Evolutionary conservation across 2,797 vertebrate genomes (phyloP), one percentile per base, ranked within the genome.

Genomic region (Sebastes taczanowskii): DNA sequence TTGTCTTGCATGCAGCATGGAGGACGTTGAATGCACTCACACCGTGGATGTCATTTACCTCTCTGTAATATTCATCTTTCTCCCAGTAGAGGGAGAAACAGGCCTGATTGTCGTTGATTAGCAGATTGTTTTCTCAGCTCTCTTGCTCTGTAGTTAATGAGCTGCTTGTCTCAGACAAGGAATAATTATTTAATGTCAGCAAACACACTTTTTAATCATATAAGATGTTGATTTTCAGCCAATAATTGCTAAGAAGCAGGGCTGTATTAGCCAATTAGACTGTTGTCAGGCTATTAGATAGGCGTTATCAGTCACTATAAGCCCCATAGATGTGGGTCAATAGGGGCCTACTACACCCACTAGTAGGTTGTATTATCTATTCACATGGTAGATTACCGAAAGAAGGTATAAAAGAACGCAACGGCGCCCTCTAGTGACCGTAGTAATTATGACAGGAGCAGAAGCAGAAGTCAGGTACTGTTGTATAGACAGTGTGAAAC

Each of bases 1-100:
- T 66, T 74, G 80, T 76, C 22, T 20, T 60, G 89, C 78, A 86
- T 77, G 83, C 22, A 42, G 38, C 29, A 38, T 52, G 32, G 65
- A 11, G 53, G n/a, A 35, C 14, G 76, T 30, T 13, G 86, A 83
- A 85, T 71, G 76, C 3, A 42, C 13, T 71, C 34, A 13, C 38
- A 56, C 2, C 25, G 10, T 42, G 56, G 69, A 60, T 23, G 30
- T 42, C 6, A 32, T 11, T 5, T 4, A 56, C 29, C 49, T 67
- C 38, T 49, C 20, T 56, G 4, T 42, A 42, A 59, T 7, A 7
- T 25, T 23, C 11, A 13, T 4, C 18, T 18, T 20, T 20, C 11
- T 32, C 32, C 55, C 11, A 18, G 20, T 7, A 53, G 29, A 42
- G 1, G 42, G 42, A 46, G 42, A 46, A 18, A 46, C 16, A 46